Evolutionary conservation across 1,140 invertebrate species (phyloP), one percentile per base, ranked within the genome.

Genomic region (Lasioglossum albipes): DNA sequence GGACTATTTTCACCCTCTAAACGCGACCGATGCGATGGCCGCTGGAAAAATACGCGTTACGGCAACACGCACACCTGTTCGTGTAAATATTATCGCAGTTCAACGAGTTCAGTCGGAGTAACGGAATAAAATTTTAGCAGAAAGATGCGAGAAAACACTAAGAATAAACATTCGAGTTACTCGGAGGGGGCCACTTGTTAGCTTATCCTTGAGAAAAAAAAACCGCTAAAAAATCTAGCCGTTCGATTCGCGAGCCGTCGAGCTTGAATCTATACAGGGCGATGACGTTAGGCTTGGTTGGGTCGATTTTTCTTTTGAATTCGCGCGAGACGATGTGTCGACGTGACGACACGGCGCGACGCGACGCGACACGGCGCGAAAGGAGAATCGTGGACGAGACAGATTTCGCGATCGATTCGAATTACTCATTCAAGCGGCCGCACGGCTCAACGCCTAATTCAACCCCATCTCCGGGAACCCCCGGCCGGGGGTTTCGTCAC

Each of bases 331-430:
- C 12, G 4, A 10, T 20, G 22, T 9, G 45, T 7, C 18, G 22
- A 36, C 36, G 36, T 36, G 36, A 36, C 36, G 36, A 36, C 5
- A 5, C 5, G 36, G 5, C 36, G 36, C 5, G 36, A 36, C 22
- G 27, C 27, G 65, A 41, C 52, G 70, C 10, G 4, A 9, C 22
- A 18, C 49, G 49, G 9, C 18, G 22, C 10, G 41, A 22, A n/a
- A 61, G n/a, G 16, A 31, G 52, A 52, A 64, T 16, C 49, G 69
- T 7, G 59, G 79, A 49, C 62, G 81, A 61, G 52, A 83, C 79
- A 77, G 73, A 84, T 84, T 81, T 81, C 62, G 61, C 79, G 82
- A 84, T 84, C 82, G 74, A 84, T 84, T 69, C 41, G 68, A 83
- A 84, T 77, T 67, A 83, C 64, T 81, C 82, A 61, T 81, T 82